phyloP scores from a whole-genome alignment of 2,113 vertebrate species.

The Melospiza georgiana region DNA sequence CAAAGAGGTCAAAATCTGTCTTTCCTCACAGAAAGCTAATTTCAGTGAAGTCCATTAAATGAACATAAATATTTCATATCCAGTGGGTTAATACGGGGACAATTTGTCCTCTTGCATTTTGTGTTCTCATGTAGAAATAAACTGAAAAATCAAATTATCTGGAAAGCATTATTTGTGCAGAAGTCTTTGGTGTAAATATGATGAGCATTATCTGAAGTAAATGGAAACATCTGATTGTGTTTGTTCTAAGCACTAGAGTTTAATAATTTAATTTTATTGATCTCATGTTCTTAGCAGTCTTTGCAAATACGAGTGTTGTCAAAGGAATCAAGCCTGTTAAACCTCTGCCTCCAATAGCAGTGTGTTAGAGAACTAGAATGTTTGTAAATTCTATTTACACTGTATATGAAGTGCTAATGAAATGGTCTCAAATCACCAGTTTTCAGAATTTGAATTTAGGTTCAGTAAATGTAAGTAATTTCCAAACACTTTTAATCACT shows the following conservation, averaged over 20 bases:
- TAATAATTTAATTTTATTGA: constrained; percentile 11
- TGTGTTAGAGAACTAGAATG: neutral
- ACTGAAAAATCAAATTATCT: neutral
- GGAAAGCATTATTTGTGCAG: neutral
- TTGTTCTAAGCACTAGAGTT: neutral
- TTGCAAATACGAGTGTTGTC: neutral
- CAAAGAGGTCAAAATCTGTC: neutral
- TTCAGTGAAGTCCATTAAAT: neutral
- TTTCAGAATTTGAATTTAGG: neutral
- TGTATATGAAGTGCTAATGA: neutral
- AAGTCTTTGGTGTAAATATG: neutral
- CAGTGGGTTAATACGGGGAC: neutral
- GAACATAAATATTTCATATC: neutral
- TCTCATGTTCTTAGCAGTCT: neutral
- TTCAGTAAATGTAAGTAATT: neutral
- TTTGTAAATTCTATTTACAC: neutral
- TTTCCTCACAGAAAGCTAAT: neutral
- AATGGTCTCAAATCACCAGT: neutral
- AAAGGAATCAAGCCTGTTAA: neutral
- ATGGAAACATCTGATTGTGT: neutral
- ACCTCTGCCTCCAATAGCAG: neutral
- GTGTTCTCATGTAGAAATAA: neutral
- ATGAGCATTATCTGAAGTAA: neutral
- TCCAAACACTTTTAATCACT: neutral
- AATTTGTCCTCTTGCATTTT: neutral